Evolutionary conservation across 1,140 invertebrate species (phyloP).

Genomic region (Pollicipes pollicipes): DNA sequence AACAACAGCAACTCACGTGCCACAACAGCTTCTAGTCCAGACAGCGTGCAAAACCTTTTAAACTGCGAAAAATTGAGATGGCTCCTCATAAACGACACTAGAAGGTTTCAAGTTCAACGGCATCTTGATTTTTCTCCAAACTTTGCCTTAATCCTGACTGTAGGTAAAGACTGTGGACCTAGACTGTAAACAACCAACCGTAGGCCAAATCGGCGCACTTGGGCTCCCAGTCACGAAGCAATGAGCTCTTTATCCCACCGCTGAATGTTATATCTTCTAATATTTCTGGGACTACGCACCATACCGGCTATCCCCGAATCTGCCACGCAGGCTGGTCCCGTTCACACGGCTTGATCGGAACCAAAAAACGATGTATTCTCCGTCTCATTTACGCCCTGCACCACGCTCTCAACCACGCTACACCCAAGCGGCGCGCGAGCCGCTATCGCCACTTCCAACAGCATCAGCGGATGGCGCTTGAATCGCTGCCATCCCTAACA

Average conservation of each 20-base stretch:
- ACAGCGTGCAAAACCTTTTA: neutral
- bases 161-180: no score
- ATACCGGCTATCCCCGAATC: neutral
- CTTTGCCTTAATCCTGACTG: neutral
- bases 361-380: no score
- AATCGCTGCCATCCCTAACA: no score
- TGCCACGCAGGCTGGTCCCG: neutral
- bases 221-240: neutral
- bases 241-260: neutral
- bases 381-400: no score
- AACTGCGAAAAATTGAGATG: neutral
- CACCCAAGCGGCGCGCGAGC: no score
- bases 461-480: no score
- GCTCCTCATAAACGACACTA: neutral
- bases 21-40: neutral
- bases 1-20: neutral
- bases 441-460: no score
- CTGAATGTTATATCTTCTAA: neutral
- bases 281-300: neutral
- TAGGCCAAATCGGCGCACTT: neutral
- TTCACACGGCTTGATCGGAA: no score
- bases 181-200: neutral
- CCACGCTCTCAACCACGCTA: no score
- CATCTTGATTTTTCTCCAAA: neutral
- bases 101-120: neutral